Conservation (phyloP, 1,140 invertebrate genomes). For the Stenopsyche tienmushanensis region DNA sequence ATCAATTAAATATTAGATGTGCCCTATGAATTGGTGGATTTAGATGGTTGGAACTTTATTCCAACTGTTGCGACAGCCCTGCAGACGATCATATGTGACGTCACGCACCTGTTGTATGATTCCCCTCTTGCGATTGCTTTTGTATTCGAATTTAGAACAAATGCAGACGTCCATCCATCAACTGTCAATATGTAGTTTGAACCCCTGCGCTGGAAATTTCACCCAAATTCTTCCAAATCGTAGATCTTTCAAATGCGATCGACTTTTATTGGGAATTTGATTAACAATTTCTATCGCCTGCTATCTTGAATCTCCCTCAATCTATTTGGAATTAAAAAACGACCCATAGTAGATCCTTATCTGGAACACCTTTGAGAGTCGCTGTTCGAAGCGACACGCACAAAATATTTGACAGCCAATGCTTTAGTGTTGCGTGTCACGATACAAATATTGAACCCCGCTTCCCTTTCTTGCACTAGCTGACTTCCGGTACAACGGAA, state of each 20-base stretch:
- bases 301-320: not conserved
- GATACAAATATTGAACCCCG: too few species aligned
- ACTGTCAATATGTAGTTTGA: not conserved
- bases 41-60: too few species aligned
- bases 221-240: too few species aligned
- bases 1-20: not conserved
- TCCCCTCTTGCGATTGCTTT: slow-evolving; percentile 3
- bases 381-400: not conserved
- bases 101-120: slow-evolving; percentile 34
- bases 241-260: too few species aligned
- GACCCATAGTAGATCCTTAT: not conserved
- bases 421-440: too few species aligned
- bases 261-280: too few species aligned
- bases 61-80: too few species aligned
- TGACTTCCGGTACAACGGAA: not conserved
- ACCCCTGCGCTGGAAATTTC: too few species aligned
- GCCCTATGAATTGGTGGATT: not conserved
- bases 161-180: slow-evolving; percentile 15
- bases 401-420: too few species aligned
- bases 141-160: not conserved
- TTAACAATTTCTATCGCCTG: too few species aligned
- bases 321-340: not conserved
- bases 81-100: slow-evolving; percentile 35
- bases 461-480: not conserved
- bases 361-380: not conserved